phyloP scores from a whole-genome alignment of 1,140 invertebrate genomes.

The Archivesica marissinica region DNA sequence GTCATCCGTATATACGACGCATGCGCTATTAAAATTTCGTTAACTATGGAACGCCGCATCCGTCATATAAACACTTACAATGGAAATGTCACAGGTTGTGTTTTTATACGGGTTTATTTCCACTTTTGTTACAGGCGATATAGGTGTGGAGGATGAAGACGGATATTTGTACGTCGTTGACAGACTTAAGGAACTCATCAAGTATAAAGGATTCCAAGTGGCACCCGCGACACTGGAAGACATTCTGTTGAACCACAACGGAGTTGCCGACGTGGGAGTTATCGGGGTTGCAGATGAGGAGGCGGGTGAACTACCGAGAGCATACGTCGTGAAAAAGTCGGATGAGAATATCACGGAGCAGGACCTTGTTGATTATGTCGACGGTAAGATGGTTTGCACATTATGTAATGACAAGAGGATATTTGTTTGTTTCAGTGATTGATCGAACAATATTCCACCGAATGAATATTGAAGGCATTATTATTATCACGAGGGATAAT shows the following conservation, averaged over 20 bases:
- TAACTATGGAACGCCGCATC: too few relatives aligned
- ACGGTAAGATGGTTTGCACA: conserved; percentile 80
- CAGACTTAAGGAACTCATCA: conserved; percentile 87
- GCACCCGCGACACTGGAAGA: conserved; percentile 94
- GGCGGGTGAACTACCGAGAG: conserved; percentile 90
- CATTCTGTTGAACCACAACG: conserved; percentile 89
- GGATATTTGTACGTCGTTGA: conserved; percentile 79
- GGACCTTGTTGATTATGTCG: conserved; percentile 55
- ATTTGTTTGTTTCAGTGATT: too few relatives aligned
- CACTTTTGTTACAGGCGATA: conserved; percentile 71
- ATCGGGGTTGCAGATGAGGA: conserved; percentile 90
- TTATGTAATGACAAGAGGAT: too few relatives aligned
- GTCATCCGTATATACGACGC: too few relatives aligned
- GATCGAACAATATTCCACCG: too few relatives aligned
- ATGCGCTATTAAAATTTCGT: too few relatives aligned
- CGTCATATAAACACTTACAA: too few relatives aligned
- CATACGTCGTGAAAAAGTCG: conserved; percentile 89
- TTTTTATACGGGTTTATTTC: too few relatives aligned
- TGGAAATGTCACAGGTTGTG: too few relatives aligned
- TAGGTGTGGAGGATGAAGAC: conserved; percentile 77
- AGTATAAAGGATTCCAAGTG: conserved; percentile 95
- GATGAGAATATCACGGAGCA: conserved; percentile 61
- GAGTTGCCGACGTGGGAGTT: conserved; percentile 92
- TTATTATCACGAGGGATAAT: too few relatives aligned
- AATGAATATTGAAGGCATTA: too few relatives aligned